Percentiles rank a stretch among this genome's conserved stretches.
phyloP scores from a whole-genome alignment of 2,113 vertebrate genomes.

The Neolamprologus cancellatus region DNA sequence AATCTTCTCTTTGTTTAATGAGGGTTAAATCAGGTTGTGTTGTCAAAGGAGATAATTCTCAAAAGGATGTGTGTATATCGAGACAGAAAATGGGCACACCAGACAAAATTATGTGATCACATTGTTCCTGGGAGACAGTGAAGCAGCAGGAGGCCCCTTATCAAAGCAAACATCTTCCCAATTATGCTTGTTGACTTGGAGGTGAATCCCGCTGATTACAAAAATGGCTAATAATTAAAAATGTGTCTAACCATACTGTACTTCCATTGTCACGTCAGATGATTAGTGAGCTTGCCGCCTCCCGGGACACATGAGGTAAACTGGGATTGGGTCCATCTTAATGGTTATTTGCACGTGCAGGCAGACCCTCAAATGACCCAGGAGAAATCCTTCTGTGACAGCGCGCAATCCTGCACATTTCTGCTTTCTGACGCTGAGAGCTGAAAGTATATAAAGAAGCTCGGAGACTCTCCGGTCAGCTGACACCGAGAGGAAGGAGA shows the following conservation, averaged over 20 bases:
- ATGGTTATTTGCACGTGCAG: constrained; percentile 57
- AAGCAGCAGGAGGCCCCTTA: constrained; percentile 78
- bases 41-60: constrained; percentile 57
- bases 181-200: constrained; percentile 51
- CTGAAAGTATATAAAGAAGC: constrained; percentile 44
- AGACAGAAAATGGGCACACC: constrained; percentile 63
- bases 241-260: constrained; percentile 37
- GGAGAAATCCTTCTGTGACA: not conserved
- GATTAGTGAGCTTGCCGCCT: constrained; percentile 55
- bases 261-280: constrained; percentile 72
- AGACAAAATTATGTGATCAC: constrained; percentile 76
- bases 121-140: constrained; percentile 82
- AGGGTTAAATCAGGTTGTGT: constrained; percentile 78
- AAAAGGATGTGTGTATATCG: constrained; percentile 65
- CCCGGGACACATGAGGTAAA: constrained; percentile 41
- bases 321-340: constrained; percentile 60
- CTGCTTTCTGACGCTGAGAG: constrained; percentile 45
- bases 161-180: constrained; percentile 79
- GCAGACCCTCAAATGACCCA: constrained; percentile 32
- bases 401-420: not conserved
- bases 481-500: not conserved
- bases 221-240: not conserved
- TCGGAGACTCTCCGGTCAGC: not conserved
- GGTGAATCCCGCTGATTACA: not conserved
- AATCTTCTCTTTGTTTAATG: constrained; percentile 73